phyloP scores from a whole-genome alignment of 1,140 invertebrate genomes.

The Branchinecta lynchi region DNA sequence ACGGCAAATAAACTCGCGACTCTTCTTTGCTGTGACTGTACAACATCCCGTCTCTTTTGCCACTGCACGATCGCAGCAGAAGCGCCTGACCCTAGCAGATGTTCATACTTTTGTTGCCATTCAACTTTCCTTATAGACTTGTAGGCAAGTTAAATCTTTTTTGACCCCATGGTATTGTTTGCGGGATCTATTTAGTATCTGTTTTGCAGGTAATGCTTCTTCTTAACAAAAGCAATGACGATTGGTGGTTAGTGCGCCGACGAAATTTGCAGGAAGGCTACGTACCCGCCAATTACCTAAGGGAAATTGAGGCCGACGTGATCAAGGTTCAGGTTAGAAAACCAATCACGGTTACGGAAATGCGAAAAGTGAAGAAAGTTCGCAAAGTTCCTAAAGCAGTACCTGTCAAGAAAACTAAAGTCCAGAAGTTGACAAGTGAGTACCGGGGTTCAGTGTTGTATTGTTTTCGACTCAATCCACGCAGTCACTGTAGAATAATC shows the following conservation, averaged over 20 bases:
- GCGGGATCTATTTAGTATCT: neutral
- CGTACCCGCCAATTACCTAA: slow-evolving; percentile 92
- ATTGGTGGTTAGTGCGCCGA: slow-evolving; percentile 97
- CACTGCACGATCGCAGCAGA: too few relatives aligned
- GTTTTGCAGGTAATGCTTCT: slow-evolving; percentile 60
- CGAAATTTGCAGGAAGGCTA: slow-evolving; percentile 82
- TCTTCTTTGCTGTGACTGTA: too few relatives aligned
- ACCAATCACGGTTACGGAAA: slow-evolving; percentile 61
- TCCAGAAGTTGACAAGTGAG: slow-evolving; percentile 21
- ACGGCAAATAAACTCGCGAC: too few relatives aligned
- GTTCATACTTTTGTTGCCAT: too few relatives aligned
- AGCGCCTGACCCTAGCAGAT: too few relatives aligned
- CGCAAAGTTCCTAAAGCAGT: slow-evolving; percentile 72
- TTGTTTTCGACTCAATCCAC: too few relatives aligned
- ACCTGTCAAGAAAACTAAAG: slow-evolving; percentile 37
- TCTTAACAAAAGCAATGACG: slow-evolving; percentile 82
- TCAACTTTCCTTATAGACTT: too few relatives aligned
- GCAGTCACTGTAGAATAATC: too few relatives aligned
- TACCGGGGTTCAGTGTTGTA: neutral
- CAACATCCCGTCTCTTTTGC: too few relatives aligned
- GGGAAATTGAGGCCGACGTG: slow-evolving; percentile 75
- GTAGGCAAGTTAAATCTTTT: too few relatives aligned
- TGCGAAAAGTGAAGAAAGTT: slow-evolving; percentile 73
- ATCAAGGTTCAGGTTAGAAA: slow-evolving; percentile 61
- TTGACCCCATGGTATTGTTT: neutral